phyloP scores from a whole-genome alignment of 2,797 vertebrate species.

The Varecia variegata region DNA sequence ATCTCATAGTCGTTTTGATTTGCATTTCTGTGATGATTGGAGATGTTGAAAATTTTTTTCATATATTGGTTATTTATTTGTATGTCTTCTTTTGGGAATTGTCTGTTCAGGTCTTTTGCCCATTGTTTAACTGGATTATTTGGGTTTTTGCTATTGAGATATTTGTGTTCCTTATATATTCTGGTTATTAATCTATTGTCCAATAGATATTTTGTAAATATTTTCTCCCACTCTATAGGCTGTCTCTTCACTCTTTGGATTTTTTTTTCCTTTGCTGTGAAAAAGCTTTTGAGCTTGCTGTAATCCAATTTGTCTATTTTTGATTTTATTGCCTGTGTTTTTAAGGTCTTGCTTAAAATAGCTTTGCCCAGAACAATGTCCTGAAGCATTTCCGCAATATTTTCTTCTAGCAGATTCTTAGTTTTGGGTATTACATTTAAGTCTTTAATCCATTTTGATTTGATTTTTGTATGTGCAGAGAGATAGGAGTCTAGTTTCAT shows the following conservation, averaged over 20 bases:
- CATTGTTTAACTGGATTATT: not conserved
- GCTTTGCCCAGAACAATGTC: not conserved
- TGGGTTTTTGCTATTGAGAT: not conserved
- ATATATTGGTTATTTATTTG: not conserved
- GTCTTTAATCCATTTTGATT: no score
- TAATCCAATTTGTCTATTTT: not conserved
- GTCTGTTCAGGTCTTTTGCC: not conserved
- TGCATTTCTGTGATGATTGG: not conserved
- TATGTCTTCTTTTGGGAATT: not conserved
- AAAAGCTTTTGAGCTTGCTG: not conserved
- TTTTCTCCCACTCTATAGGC: not conserved
- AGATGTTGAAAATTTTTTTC: not conserved
- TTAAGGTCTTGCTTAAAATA: not conserved
- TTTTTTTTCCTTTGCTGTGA: not conserved
- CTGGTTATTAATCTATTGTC: not conserved
- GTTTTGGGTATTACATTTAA: no score
- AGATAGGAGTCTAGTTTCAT: no score
- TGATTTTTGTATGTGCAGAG: no score
- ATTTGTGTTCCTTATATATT: no score
- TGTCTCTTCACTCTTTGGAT: not conserved
- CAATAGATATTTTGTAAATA: not conserved
- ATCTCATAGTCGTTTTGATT: not conserved
- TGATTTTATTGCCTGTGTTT: not conserved
- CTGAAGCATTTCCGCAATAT: not conserved
- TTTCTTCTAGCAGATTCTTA: not conserved